Evolutionary conservation across 2,797 vertebrate species (phyloP).

Genomic region (Siniperca scherzeri): DNA sequence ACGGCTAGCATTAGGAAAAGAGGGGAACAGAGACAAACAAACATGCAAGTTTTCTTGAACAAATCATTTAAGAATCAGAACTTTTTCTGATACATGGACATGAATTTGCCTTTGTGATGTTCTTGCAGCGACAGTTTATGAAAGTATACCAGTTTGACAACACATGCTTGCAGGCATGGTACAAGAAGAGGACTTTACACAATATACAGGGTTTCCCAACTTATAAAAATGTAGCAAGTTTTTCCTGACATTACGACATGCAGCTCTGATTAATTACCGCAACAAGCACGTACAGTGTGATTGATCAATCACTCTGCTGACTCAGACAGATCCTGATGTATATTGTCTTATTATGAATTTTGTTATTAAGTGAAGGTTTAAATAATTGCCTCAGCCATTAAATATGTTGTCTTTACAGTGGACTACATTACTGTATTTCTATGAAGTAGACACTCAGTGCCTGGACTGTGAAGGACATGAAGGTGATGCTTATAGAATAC

Average conservation of each 20-base stretch:
- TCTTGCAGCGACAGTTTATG: neutral
- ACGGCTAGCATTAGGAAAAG: neutral
- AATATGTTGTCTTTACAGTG: neutral
- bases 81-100: neutral
- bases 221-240: neutral
- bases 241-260: neutral
- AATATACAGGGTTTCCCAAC: neutral
- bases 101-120: neutral
- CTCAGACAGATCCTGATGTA: neutral
- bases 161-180: neutral
- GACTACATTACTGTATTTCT: neutral
- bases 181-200: neutral
- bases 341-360: slow-evolving; percentile 6
- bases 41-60: neutral
- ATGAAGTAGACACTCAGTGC: neutral
- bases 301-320: too few species aligned
- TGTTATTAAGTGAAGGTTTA: neutral
- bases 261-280: neutral
- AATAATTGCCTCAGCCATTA: neutral
- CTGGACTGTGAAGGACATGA: neutral
- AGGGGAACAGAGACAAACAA: neutral
- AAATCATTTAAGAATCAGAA: neutral
- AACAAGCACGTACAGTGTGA: neutral
- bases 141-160: neutral
- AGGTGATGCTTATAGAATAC: neutral